Evolutionary conservation across 1,140 invertebrate genomes (phyloP).

Genomic region (Scaptomyza pallida): DNA sequence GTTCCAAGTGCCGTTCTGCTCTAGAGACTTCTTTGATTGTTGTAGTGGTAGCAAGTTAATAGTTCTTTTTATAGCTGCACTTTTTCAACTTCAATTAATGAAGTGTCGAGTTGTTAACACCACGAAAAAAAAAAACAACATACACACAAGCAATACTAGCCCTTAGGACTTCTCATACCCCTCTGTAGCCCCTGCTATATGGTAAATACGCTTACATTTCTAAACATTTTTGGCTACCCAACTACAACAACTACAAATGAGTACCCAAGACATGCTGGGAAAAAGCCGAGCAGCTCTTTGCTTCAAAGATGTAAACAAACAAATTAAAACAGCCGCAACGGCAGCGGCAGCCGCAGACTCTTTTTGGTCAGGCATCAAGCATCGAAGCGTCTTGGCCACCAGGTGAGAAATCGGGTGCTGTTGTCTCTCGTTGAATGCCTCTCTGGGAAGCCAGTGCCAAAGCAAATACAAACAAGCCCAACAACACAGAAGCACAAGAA

Average conservation of each 20-base stretch:
- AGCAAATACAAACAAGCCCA: slow-evolving; percentile 60
- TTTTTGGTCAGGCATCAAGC: slow-evolving; percentile 33
- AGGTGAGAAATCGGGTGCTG: slow-evolving; percentile 75
- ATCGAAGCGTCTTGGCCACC: slow-evolving; percentile 34
- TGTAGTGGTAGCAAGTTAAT: slow-evolving; percentile 66
- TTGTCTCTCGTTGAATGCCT: slow-evolving; percentile 34
- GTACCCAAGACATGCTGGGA: slow-evolving; percentile 54
- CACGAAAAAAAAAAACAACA: slow-evolving; percentile 69
- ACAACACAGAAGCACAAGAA: slow-evolving; percentile 5
- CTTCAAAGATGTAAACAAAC: slow-evolving; percentile 74
- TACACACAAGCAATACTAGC: slow-evolving; percentile 55
- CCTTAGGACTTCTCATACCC: slow-evolving; percentile 5
- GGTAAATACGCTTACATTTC: too few relatives aligned
- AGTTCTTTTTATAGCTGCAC: slow-evolving; percentile 77
- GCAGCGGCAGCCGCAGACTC: slow-evolving; percentile 33
- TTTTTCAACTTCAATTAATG: slow-evolving; percentile 81
- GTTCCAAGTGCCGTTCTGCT: slow-evolving; percentile 29
- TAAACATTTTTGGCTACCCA: slow-evolving; percentile 62
- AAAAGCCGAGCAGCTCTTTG: slow-evolving; percentile 50
- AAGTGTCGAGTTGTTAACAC: slow-evolving; percentile 82
- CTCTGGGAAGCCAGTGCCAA: slow-evolving; percentile 62
- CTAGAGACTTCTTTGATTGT: slow-evolving; percentile 59
- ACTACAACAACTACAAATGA: slow-evolving; percentile 11
- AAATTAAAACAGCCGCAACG: slow-evolving; percentile 77
- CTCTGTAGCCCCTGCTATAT: slow-evolving; percentile 73